These are phyloP conservation scores for Crypturellus undulatus DNA, from an alignment of 2,113 vertebrate genomes.

Conservation along the genomic window DNA sequence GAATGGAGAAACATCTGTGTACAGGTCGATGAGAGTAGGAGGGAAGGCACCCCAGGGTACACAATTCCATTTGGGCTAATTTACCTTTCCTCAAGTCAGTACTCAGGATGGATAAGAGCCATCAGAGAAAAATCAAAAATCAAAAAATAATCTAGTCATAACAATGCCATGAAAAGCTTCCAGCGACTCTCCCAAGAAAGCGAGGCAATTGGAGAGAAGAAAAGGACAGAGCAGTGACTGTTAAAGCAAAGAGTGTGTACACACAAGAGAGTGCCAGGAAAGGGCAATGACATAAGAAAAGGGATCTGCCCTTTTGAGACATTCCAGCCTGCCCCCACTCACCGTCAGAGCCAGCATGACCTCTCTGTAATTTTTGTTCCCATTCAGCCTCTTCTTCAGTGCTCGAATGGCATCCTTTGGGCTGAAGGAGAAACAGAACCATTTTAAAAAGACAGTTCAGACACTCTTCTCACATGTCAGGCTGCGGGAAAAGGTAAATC, in stretches of 20 bases:
- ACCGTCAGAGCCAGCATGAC: slow-evolving; percentile 98
- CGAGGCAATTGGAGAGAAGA: slow-evolving; percentile 23
- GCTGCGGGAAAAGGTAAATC: not conserved
- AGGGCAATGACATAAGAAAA: slow-evolving; percentile 20
- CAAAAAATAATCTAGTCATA: slow-evolving; percentile 3
- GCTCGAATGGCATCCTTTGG: slow-evolving; percentile 97
- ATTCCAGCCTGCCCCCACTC: slow-evolving; percentile 69
- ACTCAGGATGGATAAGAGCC: not conserved
- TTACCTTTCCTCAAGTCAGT: not conserved
- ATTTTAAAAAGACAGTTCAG: not conserved
- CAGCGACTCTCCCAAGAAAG: slow-evolving; percentile 32
- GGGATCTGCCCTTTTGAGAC: slow-evolving; percentile 24
- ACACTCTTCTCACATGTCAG: not conserved
- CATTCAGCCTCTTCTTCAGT: slow-evolving; percentile 94
- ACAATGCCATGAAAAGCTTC: slow-evolving; percentile 1
- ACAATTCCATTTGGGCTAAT: not conserved
- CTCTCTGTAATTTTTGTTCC: slow-evolving; percentile 96
- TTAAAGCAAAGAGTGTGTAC: slow-evolving; percentile 7
- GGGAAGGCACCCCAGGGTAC: not conserved
- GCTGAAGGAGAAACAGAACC: slow-evolving; percentile 75
- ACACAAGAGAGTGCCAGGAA: slow-evolving; percentile 26
- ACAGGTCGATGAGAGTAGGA: not conserved
- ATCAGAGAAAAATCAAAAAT: too few species aligned
- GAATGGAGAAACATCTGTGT: not conserved
- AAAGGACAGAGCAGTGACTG: slow-evolving; percentile 36